These are phyloP conservation scores for Polydesmus complanatus DNA, from an alignment of 2,888 invertebrate species.

Conservation along the genomic window DNA sequence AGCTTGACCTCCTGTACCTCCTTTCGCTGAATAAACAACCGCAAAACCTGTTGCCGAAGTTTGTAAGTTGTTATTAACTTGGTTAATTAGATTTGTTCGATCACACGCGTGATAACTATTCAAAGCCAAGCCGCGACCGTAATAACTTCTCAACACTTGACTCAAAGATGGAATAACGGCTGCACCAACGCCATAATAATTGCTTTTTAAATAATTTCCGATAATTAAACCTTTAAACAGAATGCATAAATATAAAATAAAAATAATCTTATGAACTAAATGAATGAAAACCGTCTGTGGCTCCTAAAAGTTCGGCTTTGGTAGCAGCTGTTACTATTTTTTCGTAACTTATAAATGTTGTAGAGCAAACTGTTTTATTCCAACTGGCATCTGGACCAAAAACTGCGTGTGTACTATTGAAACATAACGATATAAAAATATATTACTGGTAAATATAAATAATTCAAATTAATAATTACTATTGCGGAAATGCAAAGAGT, in stretches of 20 bases:
- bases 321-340: slow-evolving; percentile 5
- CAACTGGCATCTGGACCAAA: slow-evolving; percentile 9
- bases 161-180: slow-evolving; percentile 1
- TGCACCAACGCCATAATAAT: neutral
- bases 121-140: slow-evolving; percentile 1
- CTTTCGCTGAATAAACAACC: slow-evolving; percentile 3
- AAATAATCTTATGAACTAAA: neutral
- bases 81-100: neutral
- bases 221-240: neutral
- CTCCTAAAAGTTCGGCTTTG: slow-evolving; percentile 4
- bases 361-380: slow-evolving; percentile 7
- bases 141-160: slow-evolving; percentile 11
- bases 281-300: slow-evolving; percentile 6
- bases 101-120: neutral
- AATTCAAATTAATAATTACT: no score
- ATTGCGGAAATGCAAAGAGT: slow-evolving; percentile 3
- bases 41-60: neutral
- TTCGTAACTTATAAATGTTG: neutral
- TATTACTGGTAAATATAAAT: no score
- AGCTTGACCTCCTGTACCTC: neutral
- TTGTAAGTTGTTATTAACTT: neutral
- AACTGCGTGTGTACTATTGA: neutral
- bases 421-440: no score
- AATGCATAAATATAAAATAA: neutral
- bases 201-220: neutral